A percentile compares a stretch with the other conserved stretches of the same genome.
Evolutionary conservation across 2,888 invertebrate genomes (phyloP).

Genomic region (Ornithoptera alexandrae): DNA sequence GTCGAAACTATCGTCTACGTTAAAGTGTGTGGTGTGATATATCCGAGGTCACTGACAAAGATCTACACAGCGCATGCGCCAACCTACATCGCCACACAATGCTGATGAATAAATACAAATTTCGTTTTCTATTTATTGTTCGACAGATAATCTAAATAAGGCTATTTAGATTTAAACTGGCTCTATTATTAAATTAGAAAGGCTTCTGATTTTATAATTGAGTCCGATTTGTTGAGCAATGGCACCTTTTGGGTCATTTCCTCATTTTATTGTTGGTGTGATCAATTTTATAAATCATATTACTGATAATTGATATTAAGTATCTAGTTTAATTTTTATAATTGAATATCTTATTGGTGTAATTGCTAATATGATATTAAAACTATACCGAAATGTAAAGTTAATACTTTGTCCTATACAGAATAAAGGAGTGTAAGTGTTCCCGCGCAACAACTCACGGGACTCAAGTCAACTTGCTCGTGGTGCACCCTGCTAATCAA

Average conservation of each 20-base stretch:
- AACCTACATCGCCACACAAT: conserved; percentile 14
- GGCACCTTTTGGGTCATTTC: background rate
- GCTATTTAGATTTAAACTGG: conserved; percentile 1
- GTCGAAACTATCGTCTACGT: conserved; percentile 34
- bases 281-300: background rate
- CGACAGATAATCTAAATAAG: conserved; percentile 21
- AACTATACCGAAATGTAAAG: too few relatives aligned
- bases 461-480: too few relatives aligned
- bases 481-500: too few relatives aligned
- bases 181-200: too few relatives aligned
- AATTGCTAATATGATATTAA: too few relatives aligned
- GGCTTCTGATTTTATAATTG: conserved; percentile 1
- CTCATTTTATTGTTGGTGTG: background rate
- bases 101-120: conserved; percentile 8
- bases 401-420: too few relatives aligned
- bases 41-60: conserved; percentile 33
- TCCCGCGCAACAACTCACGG: too few relatives aligned
- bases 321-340: too few relatives aligned
- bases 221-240: conserved; percentile 14
- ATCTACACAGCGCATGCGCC: conserved; percentile 16
- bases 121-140: conserved; percentile 19
- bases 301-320: background rate
- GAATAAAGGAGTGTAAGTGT: too few relatives aligned
- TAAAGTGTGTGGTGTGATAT: conserved; percentile 19
- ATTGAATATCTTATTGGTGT: too few relatives aligned